Percentiles rank a stretch among this genome's conserved stretches.
These are phyloP conservation scores for Stratiolaelaps scimitus DNA, from an alignment of 1,140 invertebrate species.

Conservation along the genomic window DNA sequence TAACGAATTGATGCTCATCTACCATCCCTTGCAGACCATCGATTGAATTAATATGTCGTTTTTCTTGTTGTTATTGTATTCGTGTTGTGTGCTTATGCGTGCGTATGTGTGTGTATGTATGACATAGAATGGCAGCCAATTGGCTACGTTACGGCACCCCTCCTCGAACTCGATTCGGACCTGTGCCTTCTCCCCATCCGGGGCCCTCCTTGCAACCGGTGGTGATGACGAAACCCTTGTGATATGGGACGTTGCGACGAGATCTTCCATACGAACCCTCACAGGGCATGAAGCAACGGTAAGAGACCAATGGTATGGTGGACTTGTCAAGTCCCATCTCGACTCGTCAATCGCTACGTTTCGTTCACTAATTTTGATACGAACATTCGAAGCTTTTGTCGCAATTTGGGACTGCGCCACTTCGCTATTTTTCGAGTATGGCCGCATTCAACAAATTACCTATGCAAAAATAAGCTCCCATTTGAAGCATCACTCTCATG, in stretches of 20 bases:
- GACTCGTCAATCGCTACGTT: too few relatives aligned
- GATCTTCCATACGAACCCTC: conserved; percentile 51
- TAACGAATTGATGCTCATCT: background rate
- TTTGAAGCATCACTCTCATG: too few relatives aligned
- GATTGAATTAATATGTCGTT: background rate
- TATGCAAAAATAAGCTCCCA: too few relatives aligned
- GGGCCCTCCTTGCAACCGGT: conserved; percentile 52
- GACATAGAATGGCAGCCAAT: conserved; percentile 48
- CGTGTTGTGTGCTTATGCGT: background rate
- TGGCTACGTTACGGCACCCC: conserved; percentile 52
- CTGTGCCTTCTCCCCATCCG: conserved; percentile 55
- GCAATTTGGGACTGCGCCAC: too few relatives aligned
- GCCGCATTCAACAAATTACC: too few relatives aligned
- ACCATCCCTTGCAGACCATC: background rate
- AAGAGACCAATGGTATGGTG: too few relatives aligned
- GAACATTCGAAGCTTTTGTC: too few relatives aligned
- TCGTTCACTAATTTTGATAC: too few relatives aligned
- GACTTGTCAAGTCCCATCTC: too few relatives aligned
- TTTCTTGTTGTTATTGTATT: background rate
- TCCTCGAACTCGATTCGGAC: conserved; percentile 53
- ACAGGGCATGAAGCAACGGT: conserved; percentile 52
- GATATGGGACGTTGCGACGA: conserved; percentile 56
- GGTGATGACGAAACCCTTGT: conserved; percentile 60
- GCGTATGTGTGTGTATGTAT: conserved; percentile 23
- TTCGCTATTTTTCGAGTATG: too few relatives aligned